Evolutionary conservation across 2,113 vertebrate genomes (phyloP).

Genomic region (Physeter macrocephalus): DNA sequence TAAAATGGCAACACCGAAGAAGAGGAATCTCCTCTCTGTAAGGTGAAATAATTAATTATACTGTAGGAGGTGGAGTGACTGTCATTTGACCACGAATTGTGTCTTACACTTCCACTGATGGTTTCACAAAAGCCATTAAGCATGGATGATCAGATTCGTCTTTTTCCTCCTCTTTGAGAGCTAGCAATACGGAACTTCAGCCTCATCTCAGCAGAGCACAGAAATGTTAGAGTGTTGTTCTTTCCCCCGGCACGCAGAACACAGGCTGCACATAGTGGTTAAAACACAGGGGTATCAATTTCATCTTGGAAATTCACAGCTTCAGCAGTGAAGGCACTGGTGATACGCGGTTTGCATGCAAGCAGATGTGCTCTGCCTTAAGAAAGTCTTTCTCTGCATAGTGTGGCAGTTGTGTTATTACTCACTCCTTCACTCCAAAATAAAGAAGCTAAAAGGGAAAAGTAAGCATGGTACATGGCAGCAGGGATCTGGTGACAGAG

Average conservation of each 20-base stretch:
- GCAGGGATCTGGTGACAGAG: not conserved
- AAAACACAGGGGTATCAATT: not conserved
- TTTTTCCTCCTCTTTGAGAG: not conserved
- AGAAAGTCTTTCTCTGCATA: not conserved
- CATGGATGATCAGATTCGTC: not conserved
- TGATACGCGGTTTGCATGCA: slow-evolving; percentile 19
- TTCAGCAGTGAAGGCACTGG: not conserved
- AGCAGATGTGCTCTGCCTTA: not conserved
- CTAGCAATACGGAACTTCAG: not conserved
- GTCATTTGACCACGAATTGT: not conserved
- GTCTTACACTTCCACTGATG: not conserved
- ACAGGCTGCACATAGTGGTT: not conserved
- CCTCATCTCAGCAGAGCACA: slow-evolving; percentile 35
- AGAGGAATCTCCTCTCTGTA: not conserved
- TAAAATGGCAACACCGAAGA: not conserved
- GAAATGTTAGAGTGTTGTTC: not conserved
- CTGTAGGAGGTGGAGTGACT: not conserved
- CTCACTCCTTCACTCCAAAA: not conserved
- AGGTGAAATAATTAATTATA: not conserved
- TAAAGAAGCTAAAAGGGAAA: not conserved
- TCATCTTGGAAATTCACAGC: not conserved
- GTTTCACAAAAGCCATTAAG: not conserved
- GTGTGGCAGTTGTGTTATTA: not conserved
- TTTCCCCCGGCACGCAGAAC: not conserved
- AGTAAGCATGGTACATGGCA: not conserved